Base-by-base conservation (phyloP, 2,888 invertebrate species). In the Coremacera marginata region DNA sequence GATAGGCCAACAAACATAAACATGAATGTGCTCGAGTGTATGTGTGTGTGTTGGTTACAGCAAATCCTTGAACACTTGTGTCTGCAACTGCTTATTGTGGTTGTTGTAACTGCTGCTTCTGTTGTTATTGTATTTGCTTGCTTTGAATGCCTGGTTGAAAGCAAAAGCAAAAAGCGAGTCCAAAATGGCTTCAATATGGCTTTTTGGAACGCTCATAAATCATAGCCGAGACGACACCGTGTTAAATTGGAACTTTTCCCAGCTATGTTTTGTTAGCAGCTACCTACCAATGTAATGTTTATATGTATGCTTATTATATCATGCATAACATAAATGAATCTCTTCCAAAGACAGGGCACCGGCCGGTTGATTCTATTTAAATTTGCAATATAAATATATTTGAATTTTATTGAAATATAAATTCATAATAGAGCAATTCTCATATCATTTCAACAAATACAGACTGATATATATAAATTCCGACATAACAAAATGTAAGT, bases 241-340 rank as follows among this genome's bases (percentile, higher is more conserved):
- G 85, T 84, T 85, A 85, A 85, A 85, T 86, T 85, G 85, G 84
- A 85, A 85, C 86, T 84, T 84, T 86, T 86, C 85, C 85, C 84
- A 85, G 65, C 34, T 37, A 27, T 51, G 27, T 27, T 44, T 51
- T 68, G 67, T 67, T 49, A 19, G 68, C 22, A 27, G 68, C 68
- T 31, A 51, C 44, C 63, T 14, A 37, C 44, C 11, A 44, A 44
- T 44, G 14, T 44, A 3, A 11, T 44, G 44, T 44, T 11, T 44
- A 55, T 55, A 31, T 27, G 27, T 60, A 14, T 60, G 60, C 27
- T 25, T 22, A 11, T 60, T 11, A 22, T n/a, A n/a, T n/a, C n/a
- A n/a, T n/a, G n/a, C n/a, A 7, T 14, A 60, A 22, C 22, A 60
- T 27, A 60, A 19, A 11, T 60, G 16, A 60, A 60, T 27, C 27